A percentile compares a stretch with the other conserved stretches of the same genome.
Evolutionary conservation across 2,113 vertebrate species (phyloP).

Genomic region (Caracal caracal): DNA sequence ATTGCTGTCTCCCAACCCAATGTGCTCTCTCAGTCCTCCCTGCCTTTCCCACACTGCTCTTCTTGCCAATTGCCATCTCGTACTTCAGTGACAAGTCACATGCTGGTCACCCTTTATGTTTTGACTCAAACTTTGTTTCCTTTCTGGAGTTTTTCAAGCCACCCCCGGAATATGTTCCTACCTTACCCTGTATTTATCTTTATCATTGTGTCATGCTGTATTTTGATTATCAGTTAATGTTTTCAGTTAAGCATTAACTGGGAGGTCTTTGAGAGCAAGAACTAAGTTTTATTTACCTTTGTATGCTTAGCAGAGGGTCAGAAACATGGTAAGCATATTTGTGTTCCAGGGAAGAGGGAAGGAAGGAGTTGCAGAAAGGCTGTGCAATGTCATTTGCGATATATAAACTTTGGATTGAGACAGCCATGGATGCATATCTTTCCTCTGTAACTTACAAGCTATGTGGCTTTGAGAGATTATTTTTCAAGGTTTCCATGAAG

Average conservation of each 20-base stretch:
- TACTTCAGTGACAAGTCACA: neutral
- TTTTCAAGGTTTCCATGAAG: neutral
- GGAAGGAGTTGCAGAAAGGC: neutral
- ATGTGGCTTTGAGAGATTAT: neutral
- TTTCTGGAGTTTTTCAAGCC: neutral
- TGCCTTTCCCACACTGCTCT: neutral
- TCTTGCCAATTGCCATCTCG: neutral
- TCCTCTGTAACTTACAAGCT: neutral
- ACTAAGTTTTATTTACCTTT: neutral
- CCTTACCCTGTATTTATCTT: neutral
- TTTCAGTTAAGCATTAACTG: neutral
- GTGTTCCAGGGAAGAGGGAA: neutral
- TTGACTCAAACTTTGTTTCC: neutral
- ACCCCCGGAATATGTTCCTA: neutral
- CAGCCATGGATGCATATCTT: neutral
- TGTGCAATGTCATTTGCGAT: too few relatives aligned
- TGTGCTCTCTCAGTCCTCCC: accelerated
- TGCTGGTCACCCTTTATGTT: neutral
- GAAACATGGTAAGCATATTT: neutral
- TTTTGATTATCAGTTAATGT: neutral
- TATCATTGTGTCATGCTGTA: neutral
- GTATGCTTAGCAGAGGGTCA: neutral
- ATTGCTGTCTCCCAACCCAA: neutral
- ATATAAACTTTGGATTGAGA: neutral
- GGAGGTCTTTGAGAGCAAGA: neutral